Percentiles rank a stretch among this genome's conserved stretches.
Conservation (phyloP, 2,888 invertebrate genomes). For the Brenthis ino region DNA sequence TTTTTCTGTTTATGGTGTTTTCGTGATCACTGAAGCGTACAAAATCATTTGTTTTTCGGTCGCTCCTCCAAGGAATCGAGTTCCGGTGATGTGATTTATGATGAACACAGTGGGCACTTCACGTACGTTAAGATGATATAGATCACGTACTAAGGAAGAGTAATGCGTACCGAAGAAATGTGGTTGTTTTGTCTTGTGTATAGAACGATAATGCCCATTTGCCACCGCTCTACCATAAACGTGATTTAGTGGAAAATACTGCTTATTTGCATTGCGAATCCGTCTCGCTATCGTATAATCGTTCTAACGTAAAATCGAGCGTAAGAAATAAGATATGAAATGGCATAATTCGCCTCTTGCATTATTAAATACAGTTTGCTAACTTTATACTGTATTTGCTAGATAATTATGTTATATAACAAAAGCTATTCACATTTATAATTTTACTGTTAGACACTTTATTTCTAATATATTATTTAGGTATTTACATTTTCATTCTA, state of each 20-base stretch:
- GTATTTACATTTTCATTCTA: no score
- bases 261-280: slow-evolving; percentile 73
- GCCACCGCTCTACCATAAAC: slow-evolving; percentile 58
- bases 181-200: slow-evolving; percentile 60
- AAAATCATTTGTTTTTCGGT: slow-evolving; percentile 70
- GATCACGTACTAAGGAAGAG: slow-evolving; percentile 55
- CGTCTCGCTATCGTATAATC: slow-evolving; percentile 61
- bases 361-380: slow-evolving; percentile 45
- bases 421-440: no score
- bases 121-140: slow-evolving; percentile 50
- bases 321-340: slow-evolving; percentile 68
- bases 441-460: no score
- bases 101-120: slow-evolving; percentile 47
- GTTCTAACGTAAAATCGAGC: slow-evolving; percentile 60
- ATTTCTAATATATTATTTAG: no score
- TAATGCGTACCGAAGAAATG: slow-evolving; percentile 59
- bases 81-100: slow-evolving; percentile 65
- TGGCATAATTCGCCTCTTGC: slow-evolving; percentile 53
- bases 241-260: slow-evolving; percentile 68
- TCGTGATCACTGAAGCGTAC: slow-evolving; percentile 58
- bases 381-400: not conserved
- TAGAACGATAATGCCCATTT: slow-evolving; percentile 58
- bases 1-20: slow-evolving; percentile 66
- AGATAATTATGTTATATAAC: no score
- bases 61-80: slow-evolving; percentile 59